A percentile compares a stretch with the other conserved stretches of the same genome.
Conservation (phyloP, 2,113 vertebrate species). For the Aplodontia rufa region DNA sequence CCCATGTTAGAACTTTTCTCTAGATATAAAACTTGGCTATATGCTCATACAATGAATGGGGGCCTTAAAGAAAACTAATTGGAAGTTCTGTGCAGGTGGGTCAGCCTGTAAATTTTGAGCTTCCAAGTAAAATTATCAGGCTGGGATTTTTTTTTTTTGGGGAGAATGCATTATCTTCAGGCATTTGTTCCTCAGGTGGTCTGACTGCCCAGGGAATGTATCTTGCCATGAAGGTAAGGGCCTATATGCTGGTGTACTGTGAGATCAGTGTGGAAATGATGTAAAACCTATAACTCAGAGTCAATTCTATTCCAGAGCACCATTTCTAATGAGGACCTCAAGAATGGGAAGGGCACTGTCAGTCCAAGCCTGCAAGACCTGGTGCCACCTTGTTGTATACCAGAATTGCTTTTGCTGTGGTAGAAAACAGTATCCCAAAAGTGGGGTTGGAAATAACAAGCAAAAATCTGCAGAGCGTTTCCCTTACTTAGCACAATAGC, state of each 20-base stretch:
- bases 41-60: not conserved
- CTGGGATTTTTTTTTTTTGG: not conserved
- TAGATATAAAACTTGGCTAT: not conserved
- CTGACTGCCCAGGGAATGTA: not conserved
- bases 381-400: not conserved
- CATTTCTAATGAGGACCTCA: not conserved
- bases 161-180: not conserved
- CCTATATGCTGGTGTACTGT: not conserved
- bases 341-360: not conserved
- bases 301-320: not conserved
- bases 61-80: not conserved
- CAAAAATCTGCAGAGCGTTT: not conserved
- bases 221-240: not conserved
- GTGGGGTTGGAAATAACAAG: not conserved
- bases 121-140: not conserved
- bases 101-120: not conserved
- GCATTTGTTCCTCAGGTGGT: constrained; percentile 5
- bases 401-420: not conserved
- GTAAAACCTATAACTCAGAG: not conserved
- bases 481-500: not conserved
- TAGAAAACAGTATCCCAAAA: not conserved
- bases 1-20: not conserved
- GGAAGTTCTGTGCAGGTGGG: not conserved
- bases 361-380: not conserved
- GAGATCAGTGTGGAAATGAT: not conserved